A percentile compares a stretch with the other conserved stretches of the same genome.
Evolutionary conservation across 1,140 invertebrate genomes (phyloP).

Genomic region (Nasonia giraulti): DNA sequence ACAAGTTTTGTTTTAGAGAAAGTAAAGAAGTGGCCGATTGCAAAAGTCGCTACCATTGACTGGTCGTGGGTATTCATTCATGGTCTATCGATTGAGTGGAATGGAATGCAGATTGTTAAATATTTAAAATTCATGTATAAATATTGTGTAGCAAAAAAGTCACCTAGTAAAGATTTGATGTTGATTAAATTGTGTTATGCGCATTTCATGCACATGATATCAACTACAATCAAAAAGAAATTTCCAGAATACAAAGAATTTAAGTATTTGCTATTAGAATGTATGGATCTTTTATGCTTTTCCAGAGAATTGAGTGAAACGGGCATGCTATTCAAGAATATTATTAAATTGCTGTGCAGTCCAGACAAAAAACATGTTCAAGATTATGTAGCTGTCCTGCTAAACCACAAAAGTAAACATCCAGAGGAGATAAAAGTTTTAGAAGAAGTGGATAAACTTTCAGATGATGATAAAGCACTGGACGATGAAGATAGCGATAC

Average conservation of each 20-base stretch:
- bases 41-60: too few species aligned
- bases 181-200: slow-evolving; percentile 13
- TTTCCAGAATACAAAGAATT: neutral
- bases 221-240: neutral
- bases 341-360: neutral
- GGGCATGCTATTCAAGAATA: neutral
- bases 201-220: slow-evolving; percentile 28
- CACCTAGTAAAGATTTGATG: neutral
- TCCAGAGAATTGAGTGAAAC: neutral
- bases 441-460: too few species aligned
- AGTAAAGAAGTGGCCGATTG: too few species aligned
- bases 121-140: slow-evolving; percentile 11
- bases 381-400: neutral
- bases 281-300: neutral
- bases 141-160: neutral
- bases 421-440: neutral
- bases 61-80: neutral
- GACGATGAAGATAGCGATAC: neutral
- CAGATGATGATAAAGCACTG: neutral
- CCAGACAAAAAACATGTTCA: neutral
- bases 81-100: slow-evolving; percentile 20
- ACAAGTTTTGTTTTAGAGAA: too few species aligned
- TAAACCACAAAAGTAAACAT: neutral
- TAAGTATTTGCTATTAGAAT: slow-evolving; percentile 30
- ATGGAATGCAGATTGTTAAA: neutral